phyloP scores from a whole-genome alignment of 2,113 vertebrate species.

The Mobula hypostoma region DNA sequence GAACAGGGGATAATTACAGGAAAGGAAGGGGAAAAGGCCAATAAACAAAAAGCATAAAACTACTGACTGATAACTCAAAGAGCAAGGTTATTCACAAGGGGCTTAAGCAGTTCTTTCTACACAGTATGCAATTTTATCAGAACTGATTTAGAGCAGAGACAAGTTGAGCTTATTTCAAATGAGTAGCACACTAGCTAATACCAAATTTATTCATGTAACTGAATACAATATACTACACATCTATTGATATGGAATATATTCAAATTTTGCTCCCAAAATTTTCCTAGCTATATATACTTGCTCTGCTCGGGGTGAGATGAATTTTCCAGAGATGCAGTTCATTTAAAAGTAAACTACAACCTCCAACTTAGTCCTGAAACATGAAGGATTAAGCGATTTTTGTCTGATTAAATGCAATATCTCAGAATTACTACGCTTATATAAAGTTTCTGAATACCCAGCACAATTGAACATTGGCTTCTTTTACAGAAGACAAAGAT shows the following conservation, averaged over 20 bases:
- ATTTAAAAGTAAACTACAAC: slow-evolving; percentile 4
- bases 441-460: not conserved
- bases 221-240: not conserved
- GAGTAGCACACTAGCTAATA: not conserved
- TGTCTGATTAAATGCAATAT: not conserved
- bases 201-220: not conserved
- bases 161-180: not conserved
- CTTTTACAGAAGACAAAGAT: not conserved
- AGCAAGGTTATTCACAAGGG: no score
- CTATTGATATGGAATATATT: not conserved
- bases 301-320: not conserved
- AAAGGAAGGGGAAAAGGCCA: no score
- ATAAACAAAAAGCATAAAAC: no score
- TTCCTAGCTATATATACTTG: not conserved
- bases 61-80: no score
- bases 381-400: no score
- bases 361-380: no score
- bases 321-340: not conserved
- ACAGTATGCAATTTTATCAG: no score
- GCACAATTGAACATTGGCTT: not conserved
- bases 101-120: no score
- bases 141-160: no score
- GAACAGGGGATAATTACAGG: no score
- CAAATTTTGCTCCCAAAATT: not conserved
- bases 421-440: not conserved